Evolutionary conservation across 2,797 vertebrate species (phyloP).

Genomic region (Oceanodroma leucorhoa): DNA sequence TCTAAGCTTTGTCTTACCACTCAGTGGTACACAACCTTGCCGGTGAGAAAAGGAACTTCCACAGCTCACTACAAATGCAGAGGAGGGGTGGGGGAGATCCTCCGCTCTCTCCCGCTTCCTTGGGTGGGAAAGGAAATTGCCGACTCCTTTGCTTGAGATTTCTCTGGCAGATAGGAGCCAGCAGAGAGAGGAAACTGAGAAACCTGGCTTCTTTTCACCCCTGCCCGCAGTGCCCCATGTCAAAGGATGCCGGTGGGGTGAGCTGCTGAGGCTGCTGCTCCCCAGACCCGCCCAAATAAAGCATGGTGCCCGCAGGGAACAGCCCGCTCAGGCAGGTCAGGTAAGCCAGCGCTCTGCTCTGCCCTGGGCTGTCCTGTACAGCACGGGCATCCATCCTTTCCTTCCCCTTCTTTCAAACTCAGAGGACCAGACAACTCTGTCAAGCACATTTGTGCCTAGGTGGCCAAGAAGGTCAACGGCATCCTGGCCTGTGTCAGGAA

Average conservation of each 20-base stretch:
- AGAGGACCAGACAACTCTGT: not conserved
- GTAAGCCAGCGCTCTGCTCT: not conserved
- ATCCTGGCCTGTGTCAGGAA: no score
- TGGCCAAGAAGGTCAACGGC: no score
- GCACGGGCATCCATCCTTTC: not conserved
- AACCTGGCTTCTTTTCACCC: not conserved
- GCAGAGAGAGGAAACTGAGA: not conserved
- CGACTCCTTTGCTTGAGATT: not conserved
- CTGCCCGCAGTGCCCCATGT: fast-evolving
- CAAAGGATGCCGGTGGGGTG: not conserved
- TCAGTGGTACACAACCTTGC: not conserved
- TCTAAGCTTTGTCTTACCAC: not conserved
- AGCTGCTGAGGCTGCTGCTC: not conserved
- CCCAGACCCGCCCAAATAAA: not conserved
- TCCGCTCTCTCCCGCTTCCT: not conserved
- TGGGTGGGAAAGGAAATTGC: constrained; percentile 28
- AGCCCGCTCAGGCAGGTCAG: not conserved
- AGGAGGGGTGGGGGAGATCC: not conserved
- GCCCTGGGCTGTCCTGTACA: not conserved
- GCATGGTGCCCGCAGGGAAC: fast-evolving
- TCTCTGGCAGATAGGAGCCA: not conserved
- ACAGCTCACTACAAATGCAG: not conserved
- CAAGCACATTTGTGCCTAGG: not conserved
- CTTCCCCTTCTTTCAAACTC: not conserved
- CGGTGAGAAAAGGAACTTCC: not conserved